phyloP scores from a whole-genome alignment of 2,797 vertebrate species.

The Scleropages formosus region DNA sequence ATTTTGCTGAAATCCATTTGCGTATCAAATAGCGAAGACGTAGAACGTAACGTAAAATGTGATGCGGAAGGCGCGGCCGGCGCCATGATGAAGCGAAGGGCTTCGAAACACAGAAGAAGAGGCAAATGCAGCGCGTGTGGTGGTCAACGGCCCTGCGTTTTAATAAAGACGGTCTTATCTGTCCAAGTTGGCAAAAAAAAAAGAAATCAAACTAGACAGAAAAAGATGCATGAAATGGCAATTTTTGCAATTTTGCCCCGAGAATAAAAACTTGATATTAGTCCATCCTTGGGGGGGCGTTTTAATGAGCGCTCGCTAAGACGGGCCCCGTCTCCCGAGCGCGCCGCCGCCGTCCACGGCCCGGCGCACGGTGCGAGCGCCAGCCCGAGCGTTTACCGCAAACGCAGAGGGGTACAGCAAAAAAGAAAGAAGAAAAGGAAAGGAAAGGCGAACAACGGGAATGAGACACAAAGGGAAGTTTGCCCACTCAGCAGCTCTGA shows the following conservation, averaged over 20 bases:
- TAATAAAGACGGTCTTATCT: not conserved
- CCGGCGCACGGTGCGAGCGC: not conserved
- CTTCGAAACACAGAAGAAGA: not conserved
- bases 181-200: constrained; percentile 17
- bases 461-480: not conserved
- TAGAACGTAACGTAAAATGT: too few species aligned
- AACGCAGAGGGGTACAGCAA: not conserved
- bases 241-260: constrained; percentile 1
- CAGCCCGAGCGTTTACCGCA: constrained; percentile 5
- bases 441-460: not conserved
- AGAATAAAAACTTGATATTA: constrained; percentile 6
- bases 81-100: not conserved
- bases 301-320: constrained; percentile 23
- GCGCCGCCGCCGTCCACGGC: not conserved
- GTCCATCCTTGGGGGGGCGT: constrained; percentile 17
- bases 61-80: too few species aligned
- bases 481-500: constrained; percentile 26
- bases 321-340: constrained; percentile 5
- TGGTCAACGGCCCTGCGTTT: not conserved
- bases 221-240: not conserved
- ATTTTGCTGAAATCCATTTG: too few species aligned
- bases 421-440: not conserved
- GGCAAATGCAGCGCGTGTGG: not conserved
- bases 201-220: not conserved
- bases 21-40: too few species aligned